Base-by-base conservation (phyloP, 2,797 vertebrate genomes). In the Coreius guichenoti region DNA sequence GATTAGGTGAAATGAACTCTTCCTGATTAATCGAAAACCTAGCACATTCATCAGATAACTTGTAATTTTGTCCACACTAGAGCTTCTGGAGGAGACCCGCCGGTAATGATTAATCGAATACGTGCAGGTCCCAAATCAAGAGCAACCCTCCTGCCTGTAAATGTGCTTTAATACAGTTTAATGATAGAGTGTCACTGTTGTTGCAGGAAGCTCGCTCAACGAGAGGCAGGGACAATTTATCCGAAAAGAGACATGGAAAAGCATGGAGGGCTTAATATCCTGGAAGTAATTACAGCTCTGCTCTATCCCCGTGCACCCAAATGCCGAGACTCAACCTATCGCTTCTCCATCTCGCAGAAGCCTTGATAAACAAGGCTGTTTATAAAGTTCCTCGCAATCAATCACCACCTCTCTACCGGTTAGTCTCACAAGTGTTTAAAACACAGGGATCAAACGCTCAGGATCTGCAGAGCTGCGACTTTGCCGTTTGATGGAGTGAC, bases 141-240 rank as follows among this genome's bases (percentile, higher is more conserved):
- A 89, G 90, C 89, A 92, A 68, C 91, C 87, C 93, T 92, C 91
- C 91, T 90, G 88, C 88, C 43, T 33, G 89, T 92, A 93, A 93
- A 93, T 90, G 91, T 90, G 88, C 92, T 93, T 93, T 93, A 93
- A 94, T 94, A 93, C 81, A 89, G 85, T 91, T 83, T 89, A 79
- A 84, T 91, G 87, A 91, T 89, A 84, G 88, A 89, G 87, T 65
- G 90, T 69, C 77, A 83, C 87, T 72, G 58, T 90, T 87, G 88
- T 93, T 86, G 82, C 86, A 83, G 88, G 77, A 89, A 92, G 90
- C 92, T 86, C 86, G 86, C 91, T 89, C 73, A 85, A 89, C 82
- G 83, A 89, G 85, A 85, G 70, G 70, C 68, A 80, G 89, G 70
- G 61, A 67, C 47, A 14, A 75, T 81, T 73, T 87, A 88, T 92